phyloP scores from a whole-genome alignment of 2,888 invertebrate species.

The Platypus cylindrus region DNA sequence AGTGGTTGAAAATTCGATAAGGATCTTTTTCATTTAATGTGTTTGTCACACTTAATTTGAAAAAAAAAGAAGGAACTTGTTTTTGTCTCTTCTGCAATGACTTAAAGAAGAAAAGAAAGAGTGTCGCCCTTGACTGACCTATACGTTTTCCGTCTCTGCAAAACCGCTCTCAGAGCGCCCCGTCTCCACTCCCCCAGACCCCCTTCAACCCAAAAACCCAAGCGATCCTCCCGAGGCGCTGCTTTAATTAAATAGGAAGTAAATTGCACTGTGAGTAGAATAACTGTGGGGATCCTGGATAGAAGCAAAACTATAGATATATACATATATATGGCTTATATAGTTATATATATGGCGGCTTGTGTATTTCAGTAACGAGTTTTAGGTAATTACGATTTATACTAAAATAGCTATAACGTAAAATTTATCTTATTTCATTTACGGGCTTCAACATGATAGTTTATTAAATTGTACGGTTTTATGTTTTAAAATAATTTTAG shows the following conservation, averaged over 20 bases:
- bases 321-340: no score
- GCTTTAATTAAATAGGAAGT: constrained; percentile 17
- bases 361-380: constrained; percentile 10
- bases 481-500: no score
- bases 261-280: constrained; percentile 14
- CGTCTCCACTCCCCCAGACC: constrained; percentile 9
- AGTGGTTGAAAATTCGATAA: no score
- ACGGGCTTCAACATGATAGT: no score
- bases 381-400: constrained; percentile 7
- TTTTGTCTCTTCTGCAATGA: no score
- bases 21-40: no score
- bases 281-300: constrained; percentile 12
- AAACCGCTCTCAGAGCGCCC: constrained; percentile 14
- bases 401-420: constrained; percentile 1
- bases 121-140: constrained; percentile 15
- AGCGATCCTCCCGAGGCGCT: constrained; percentile 17
- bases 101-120: no score
- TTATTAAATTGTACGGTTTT: no score
- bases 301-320: constrained; percentile 2
- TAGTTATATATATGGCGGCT: no score
- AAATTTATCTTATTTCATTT: constrained; percentile 1
- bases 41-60: no score
- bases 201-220: constrained; percentile 9
- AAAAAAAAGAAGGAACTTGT: no score
- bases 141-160: constrained; percentile 10